Conservation (phyloP, 2,113 vertebrate species). For the Apistogramma diplotaenia region DNA sequence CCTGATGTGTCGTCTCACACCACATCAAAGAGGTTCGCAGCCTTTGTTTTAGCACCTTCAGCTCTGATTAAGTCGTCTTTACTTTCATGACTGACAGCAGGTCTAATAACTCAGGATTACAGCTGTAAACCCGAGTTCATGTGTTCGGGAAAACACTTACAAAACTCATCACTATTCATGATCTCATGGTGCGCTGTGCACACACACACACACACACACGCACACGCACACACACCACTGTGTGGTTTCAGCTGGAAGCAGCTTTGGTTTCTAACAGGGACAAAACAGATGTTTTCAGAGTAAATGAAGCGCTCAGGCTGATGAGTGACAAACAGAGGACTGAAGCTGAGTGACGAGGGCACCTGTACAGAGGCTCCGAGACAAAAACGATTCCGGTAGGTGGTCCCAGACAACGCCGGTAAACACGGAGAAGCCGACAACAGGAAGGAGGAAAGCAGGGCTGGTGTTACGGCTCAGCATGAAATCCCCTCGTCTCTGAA, state of each 20-base stretch:
- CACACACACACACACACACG: too few relatives aligned
- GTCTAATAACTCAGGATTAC: not conserved
- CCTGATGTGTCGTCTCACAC: not conserved
- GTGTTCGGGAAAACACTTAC: not conserved
- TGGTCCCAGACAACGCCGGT: not conserved
- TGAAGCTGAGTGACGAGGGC: not conserved
- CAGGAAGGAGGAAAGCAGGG: not conserved
- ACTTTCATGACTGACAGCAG: not conserved
- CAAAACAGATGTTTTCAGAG: not conserved
- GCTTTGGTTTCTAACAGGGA: accelerated
- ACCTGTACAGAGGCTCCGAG: not conserved
- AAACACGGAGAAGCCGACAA: not conserved
- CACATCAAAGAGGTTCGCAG: slow-evolving; percentile 9
- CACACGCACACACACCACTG: not conserved
- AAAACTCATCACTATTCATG: slow-evolving; percentile 9
- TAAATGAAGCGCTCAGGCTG: not conserved
- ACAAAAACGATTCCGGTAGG: not conserved
- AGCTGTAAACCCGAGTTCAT: not conserved
- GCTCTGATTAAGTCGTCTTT: not conserved
- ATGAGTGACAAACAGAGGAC: accelerated
- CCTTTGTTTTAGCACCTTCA: slow-evolving; percentile 13
- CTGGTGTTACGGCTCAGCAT: not conserved
- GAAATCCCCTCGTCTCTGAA: not conserved
- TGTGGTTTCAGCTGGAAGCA: not conserved
- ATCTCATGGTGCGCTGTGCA: not conserved